Evolutionary conservation across 1,140 invertebrate genomes (phyloP).

Genomic region (Nephila pilipes): DNA sequence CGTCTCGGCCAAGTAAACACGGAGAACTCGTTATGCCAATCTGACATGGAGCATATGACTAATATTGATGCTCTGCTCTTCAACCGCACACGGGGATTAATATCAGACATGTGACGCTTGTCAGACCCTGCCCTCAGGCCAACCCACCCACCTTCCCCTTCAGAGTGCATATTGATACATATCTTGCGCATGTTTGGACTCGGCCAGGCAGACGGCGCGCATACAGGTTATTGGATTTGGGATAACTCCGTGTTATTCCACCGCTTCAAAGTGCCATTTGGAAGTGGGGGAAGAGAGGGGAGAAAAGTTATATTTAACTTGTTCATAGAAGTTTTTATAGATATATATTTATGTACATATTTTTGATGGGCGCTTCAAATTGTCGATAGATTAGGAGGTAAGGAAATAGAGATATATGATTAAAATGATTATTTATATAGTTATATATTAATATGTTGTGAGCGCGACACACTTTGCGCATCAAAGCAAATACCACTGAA

Average conservation of each 20-base stretch:
- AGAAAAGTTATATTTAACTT: not conserved
- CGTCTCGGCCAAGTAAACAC: slow-evolving; percentile 59
- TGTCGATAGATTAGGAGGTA: too few relatives aligned
- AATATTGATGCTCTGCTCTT: slow-evolving; percentile 73
- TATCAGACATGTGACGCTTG: slow-evolving; percentile 16
- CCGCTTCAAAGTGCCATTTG: not conserved
- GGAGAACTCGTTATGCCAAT: slow-evolving; percentile 28
- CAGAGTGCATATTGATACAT: not conserved
- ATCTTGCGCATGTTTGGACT: slow-evolving; percentile 22
- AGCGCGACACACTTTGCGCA: too few relatives aligned
- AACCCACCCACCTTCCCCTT: not conserved
- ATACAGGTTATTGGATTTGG: slow-evolving; percentile 65
- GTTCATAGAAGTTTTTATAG: not conserved
- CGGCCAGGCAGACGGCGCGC: not conserved
- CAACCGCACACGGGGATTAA: slow-evolving; percentile 56
- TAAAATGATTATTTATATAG: too few relatives aligned
- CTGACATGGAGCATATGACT: slow-evolving; percentile 61
- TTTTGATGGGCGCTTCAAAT: too few relatives aligned
- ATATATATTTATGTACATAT: too few relatives aligned
- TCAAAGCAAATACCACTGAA: too few relatives aligned
- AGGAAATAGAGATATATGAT: too few relatives aligned
- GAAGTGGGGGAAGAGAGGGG: not conserved
- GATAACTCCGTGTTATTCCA: slow-evolving; percentile 18
- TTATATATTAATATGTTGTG: too few relatives aligned
- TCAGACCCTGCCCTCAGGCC: not conserved